Base-by-base conservation (phyloP, 2,797 vertebrate genomes). In the Heterohyrax brucei region DNA sequence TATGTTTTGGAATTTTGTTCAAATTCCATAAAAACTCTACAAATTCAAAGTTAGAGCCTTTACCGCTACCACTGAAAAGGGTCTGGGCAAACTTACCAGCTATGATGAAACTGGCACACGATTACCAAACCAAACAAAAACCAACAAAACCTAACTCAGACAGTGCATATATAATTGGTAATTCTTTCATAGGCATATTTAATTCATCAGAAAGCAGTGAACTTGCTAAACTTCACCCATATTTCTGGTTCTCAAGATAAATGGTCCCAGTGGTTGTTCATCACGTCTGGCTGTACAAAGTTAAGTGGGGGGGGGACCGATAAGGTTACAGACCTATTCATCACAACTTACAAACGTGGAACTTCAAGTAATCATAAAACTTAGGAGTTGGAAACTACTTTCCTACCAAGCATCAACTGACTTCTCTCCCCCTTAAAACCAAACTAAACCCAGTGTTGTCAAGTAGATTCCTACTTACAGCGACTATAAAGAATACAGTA, bases 171-270 rank as follows among this genome's bases (percentile, higher is more conserved):
- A 73, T 21, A 77, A 53, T 53, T 95, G 39, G 28, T 68, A 81
- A 86, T 86, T 91, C 56, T 73, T 94, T 83, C 39, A 62, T 44
- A 66, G 79, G 44, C 66, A 1, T 48, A 89, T 64, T 93, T 87
- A 91, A 81, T 59, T 66, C 39, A 89, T 87, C 79, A 91, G n/a
- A 75, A 53, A 4, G 3, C 46, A 83, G 19, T 21, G 33, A 30
- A 26, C 19, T 72, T 79, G 56, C 66, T 86, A 90, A 87, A 95
- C n/a, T 59, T 62, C 56, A 53, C 12, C 70, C 19, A 87, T 76
- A 87, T 61, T 87, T 87, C 64, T 94, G 48, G 72, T 62, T 89
- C 70, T 79, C 66, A 79, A 83, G 56, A 77, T 87, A 87, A 95
- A 93, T 70, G 39, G 61, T 5, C 64, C 78, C 24, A 68, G 3